Conservation (phyloP, 2,113 vertebrate species). For the Mastomys natalensis region DNA sequence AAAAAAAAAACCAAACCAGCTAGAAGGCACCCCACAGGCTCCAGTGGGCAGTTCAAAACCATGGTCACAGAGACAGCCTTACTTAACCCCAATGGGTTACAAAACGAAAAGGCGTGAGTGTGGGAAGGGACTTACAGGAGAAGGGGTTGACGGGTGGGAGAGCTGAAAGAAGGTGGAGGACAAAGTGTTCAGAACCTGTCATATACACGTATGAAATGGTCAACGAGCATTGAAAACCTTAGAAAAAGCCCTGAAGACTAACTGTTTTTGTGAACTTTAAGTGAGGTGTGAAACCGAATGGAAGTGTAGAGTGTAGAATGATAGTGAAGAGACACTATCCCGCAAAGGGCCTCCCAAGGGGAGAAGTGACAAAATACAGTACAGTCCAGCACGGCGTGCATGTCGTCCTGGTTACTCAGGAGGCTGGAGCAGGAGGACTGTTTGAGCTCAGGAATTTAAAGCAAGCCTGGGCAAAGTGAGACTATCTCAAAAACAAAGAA, state of each 20-base stretch:
- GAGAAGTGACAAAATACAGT: not conserved
- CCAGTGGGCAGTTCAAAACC: not conserved
- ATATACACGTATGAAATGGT: not conserved
- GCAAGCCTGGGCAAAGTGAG: not conserved
- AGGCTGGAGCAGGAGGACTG: not conserved
- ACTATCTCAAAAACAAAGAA: not conserved
- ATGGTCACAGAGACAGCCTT: not conserved
- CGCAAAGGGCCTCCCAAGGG: not conserved
- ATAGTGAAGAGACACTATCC: constrained; percentile 1
- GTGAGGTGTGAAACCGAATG: not conserved
- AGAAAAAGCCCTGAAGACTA: not conserved
- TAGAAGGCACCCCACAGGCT: too few species aligned
- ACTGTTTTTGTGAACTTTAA: not conserved
- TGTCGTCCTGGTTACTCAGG: not conserved
- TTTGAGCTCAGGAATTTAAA: not conserved
- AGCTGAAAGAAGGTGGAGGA: not conserved
- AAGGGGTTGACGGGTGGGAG: not conserved
- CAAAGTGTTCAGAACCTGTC: not conserved
- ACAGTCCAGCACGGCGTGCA: not conserved
- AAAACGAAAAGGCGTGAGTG: not conserved
- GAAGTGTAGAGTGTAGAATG: not conserved
- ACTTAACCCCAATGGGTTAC: not conserved
- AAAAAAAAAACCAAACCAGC: not conserved
- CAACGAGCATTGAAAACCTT: not conserved
- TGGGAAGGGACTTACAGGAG: not conserved